These are phyloP conservation scores for Aplidium turbinatum DNA, from an alignment of 23 tunicate species.

Conservation along the genomic window DNA sequence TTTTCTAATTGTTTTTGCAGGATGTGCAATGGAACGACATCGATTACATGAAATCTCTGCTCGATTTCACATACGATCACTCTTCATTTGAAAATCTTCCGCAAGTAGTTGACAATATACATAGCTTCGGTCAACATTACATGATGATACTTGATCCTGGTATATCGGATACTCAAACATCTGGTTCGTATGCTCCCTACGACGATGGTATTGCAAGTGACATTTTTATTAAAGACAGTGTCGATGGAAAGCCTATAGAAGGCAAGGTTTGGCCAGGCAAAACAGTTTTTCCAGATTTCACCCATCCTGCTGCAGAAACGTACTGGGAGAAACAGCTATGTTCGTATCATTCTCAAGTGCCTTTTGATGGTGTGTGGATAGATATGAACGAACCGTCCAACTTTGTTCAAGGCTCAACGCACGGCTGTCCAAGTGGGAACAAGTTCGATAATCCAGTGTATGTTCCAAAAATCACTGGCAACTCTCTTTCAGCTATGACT, in stretches of 20 bases:
- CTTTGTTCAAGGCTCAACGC: conserved; percentile 81
- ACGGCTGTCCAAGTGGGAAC: conserved; percentile 55
- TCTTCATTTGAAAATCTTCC: conserved; percentile 70
- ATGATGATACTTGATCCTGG: conserved; percentile 97
- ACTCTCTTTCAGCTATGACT: conserved; percentile 44
- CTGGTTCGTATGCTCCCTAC: conserved; percentile 72
- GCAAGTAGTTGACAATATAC: conserved; percentile 64
- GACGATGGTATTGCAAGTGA: conserved; percentile 63
- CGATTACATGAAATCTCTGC: conserved; percentile 73
- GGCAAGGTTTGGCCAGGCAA: conserved; percentile 98
- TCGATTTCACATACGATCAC: conserved; percentile 87
- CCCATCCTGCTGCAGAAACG: conserved; percentile 35
- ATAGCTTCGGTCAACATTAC: conserved; percentile 86
- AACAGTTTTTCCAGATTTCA: conserved; percentile 92
- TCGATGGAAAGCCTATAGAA: conserved; percentile 34
- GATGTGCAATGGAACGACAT: conserved; percentile 99
- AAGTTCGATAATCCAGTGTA: conserved; percentile 66
- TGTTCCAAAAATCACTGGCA: conserved; percentile 62
- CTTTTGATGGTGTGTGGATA: conserved; percentile 98
- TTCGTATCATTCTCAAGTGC: conserved; percentile 40
- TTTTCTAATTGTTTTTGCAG: conserved; percentile 28
- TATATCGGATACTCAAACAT: conserved; percentile 57
- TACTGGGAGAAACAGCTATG: conserved; percentile 82
- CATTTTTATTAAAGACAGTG: conserved; percentile 50
- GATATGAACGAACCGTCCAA: conserved; percentile 99